Percentiles rank a stretch among this genome's conserved stretches.
phyloP scores from a whole-genome alignment of 2,113 vertebrate genomes.

The Mugil cephalus region DNA sequence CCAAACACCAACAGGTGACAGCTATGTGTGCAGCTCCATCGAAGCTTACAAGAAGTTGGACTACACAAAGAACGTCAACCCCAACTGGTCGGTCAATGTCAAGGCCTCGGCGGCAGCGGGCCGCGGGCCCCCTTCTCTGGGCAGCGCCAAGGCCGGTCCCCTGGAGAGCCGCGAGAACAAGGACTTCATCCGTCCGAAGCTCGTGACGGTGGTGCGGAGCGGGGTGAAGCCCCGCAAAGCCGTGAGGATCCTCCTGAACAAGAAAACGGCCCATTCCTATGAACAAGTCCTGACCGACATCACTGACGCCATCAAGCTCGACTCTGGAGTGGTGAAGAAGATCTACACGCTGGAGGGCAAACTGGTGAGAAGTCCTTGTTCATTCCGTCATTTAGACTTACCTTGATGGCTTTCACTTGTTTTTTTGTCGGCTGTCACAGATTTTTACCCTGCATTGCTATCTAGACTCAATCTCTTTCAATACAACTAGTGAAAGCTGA shows the following conservation, averaged over 20 bases:
- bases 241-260: constrained; percentile 96
- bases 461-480: neutral
- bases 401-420: too few species aligned
- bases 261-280: constrained; percentile 98
- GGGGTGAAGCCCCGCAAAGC: constrained; percentile 97
- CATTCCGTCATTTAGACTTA: neutral
- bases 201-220: constrained; percentile 96
- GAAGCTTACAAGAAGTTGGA: constrained; percentile 98
- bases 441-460: neutral
- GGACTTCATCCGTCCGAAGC: constrained; percentile 97
- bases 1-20: constrained; percentile 86
- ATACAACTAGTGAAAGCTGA: neutral
- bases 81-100: constrained; percentile 98
- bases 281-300: constrained; percentile 98
- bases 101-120: constrained; percentile 86
- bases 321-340: constrained; percentile 96
- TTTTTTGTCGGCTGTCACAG: neutral
- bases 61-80: constrained; percentile 97
- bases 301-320: constrained; percentile 97
- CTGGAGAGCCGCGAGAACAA: constrained; percentile 89
- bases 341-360: constrained; percentile 97
- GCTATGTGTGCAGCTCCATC: constrained; percentile 96
- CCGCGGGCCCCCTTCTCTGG: constrained; percentile 89
- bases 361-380: constrained; percentile 86
- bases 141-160: constrained; percentile 85